phyloP scores from a whole-genome alignment of 2,113 vertebrate genomes.

The Spilogale gracilis region DNA sequence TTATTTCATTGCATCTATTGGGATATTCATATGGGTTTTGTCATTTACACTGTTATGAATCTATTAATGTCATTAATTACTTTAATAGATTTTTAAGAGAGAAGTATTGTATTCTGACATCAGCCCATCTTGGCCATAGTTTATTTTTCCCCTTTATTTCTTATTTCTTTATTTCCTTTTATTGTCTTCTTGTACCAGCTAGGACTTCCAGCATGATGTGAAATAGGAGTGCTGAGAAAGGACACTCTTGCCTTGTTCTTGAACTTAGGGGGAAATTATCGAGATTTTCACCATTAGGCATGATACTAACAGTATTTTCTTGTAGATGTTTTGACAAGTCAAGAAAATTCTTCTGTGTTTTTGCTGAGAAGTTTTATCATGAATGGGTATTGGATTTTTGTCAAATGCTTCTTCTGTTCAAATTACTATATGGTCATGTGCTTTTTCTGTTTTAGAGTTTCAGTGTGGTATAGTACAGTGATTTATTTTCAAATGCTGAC shows the following conservation, averaged over 20 bases:
- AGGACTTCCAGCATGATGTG: neutral
- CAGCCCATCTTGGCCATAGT: neutral
- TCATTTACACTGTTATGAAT: neutral
- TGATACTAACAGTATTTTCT: neutral
- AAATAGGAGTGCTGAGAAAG: neutral
- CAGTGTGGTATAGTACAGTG: too few species aligned
- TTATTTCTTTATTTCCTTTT: neutral
- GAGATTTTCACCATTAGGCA: neutral
- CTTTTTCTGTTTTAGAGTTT: neutral
- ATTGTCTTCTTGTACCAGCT: neutral
- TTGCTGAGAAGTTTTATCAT: neutral
- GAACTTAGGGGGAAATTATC: neutral
- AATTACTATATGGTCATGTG: fast-evolving
- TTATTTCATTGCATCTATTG: neutral
- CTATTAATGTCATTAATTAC: neutral
- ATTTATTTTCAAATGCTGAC: neutral
- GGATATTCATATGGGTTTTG: neutral
- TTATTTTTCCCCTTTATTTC: neutral
- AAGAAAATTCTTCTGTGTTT: neutral
- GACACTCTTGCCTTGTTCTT: neutral
- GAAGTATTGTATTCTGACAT: neutral
- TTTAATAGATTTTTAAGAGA: neutral
- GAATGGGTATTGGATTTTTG: neutral
- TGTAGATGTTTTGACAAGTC: neutral
- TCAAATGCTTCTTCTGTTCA: neutral